A percentile compares a stretch with the other conserved stretches of the same genome.
These are phyloP conservation scores for Ectemnius lituratus DNA, from an alignment of 2,888 invertebrate genomes.

Conservation along the genomic window DNA sequence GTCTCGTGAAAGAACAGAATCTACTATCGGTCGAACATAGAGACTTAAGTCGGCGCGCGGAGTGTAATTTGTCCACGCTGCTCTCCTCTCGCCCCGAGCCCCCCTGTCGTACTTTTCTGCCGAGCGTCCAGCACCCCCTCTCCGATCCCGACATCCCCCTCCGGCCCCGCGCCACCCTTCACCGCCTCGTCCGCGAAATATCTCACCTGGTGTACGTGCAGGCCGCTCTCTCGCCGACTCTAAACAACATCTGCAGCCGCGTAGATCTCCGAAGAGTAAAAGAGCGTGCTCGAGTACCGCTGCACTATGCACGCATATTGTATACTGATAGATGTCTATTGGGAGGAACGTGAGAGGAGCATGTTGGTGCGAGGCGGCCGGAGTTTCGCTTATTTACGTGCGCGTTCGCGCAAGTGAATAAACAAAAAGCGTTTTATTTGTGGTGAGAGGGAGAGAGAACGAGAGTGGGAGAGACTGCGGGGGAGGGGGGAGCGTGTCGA, in stretches of 20 bases:
- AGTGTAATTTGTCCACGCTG: conserved; percentile 46
- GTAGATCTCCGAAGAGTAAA: conserved; percentile 2
- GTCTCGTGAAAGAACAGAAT: no score
- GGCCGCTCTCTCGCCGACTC: conserved; percentile 9
- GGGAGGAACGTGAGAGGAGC: conserved; percentile 10
- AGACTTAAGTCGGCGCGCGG: conserved; percentile 39
- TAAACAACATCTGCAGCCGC: conserved; percentile 33
- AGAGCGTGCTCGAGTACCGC: conserved; percentile 33
- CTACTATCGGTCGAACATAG: conserved; percentile 16
- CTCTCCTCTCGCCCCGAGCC: conserved; percentile 33
- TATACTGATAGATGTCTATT: no score
- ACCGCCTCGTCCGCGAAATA: conserved; percentile 12
- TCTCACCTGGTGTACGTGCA: conserved; percentile 28
- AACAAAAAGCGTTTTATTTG: conserved; percentile 51
- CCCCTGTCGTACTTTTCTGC: conserved; percentile 35
- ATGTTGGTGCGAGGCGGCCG: background rate
- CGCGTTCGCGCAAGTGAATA: conserved; percentile 35
- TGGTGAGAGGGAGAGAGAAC: conserved; percentile 17
- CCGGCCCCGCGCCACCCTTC: conserved; percentile 34
- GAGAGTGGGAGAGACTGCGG: conserved; percentile 1
- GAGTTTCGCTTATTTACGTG: conserved; percentile 51
- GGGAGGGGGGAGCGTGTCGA: conserved; percentile 14
- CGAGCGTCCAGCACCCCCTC: background rate
- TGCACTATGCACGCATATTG: background rate
- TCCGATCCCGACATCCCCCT: conserved; percentile 13